phyloP scores from a whole-genome alignment of 2,797 vertebrate genomes.

The Gobio occitaniae region DNA sequence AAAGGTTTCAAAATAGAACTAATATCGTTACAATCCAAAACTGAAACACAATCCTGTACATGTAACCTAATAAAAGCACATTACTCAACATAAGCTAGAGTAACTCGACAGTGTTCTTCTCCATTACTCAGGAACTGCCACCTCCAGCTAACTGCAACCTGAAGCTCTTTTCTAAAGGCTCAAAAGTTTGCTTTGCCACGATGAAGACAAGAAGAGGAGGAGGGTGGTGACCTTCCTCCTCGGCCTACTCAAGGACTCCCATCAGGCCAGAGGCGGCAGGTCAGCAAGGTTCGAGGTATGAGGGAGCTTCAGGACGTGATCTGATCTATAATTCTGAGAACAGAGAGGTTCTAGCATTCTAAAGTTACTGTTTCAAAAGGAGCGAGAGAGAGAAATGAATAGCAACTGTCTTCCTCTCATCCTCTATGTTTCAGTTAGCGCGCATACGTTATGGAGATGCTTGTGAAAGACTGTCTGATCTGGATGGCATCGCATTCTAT shows the following conservation, averaged over 20 bases:
- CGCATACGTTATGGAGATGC: not conserved
- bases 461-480: not conserved
- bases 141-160: constrained; percentile 29
- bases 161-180: constrained; percentile 6
- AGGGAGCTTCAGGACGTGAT: constrained; percentile 16
- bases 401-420: constrained; percentile 7
- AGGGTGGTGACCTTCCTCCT: constrained; percentile 29
- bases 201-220: constrained; percentile 33
- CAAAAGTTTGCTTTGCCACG: constrained; percentile 20
- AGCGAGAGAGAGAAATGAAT: not conserved
- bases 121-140: not conserved
- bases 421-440: not conserved
- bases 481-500: not conserved
- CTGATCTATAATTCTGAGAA: constrained; percentile 34
- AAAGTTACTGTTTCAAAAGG: constrained; percentile 7
- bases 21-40: constrained; percentile 10
- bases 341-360: constrained; percentile 32
- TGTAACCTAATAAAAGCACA: constrained; percentile 16
- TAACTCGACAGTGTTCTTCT: not conserved
- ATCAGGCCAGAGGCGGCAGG: constrained; percentile 37
- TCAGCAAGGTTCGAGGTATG: constrained; percentile 17
- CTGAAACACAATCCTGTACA: not conserved
- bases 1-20: constrained; percentile 22
- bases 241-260: constrained; percentile 36
- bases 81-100: constrained; percentile 7